Conservation (phyloP, 2,113 vertebrate species). For the Bubo blakistoni region DNA sequence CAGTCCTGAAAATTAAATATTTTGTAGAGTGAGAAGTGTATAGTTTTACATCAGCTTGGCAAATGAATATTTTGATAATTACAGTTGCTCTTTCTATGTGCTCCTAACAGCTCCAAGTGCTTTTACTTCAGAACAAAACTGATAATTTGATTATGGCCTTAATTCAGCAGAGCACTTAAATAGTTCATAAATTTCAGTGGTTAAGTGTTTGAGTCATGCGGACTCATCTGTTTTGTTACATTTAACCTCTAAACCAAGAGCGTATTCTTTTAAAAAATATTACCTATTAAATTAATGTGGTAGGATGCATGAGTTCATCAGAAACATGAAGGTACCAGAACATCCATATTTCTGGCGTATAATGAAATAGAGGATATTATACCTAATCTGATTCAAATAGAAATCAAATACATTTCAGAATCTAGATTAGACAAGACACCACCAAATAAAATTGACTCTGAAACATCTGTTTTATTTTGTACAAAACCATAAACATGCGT, state of each 20-base stretch:
- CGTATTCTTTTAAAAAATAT: not conserved
- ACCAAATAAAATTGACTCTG: not conserved
- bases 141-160: not conserved
- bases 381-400: not conserved
- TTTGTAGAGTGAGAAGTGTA: not conserved
- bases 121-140: not conserved
- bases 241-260: not conserved
- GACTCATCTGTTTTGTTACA: not conserved
- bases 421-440: not conserved
- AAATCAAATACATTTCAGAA: not conserved
- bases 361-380: not conserved
- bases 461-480: constrained; percentile 17
- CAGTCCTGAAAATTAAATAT: not conserved
- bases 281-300: not conserved
- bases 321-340: not conserved
- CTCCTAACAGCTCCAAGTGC: not conserved
- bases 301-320: not conserved
- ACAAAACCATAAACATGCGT: not conserved
- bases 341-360: not conserved
- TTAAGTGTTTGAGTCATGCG: not conserved
- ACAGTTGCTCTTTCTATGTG: not conserved
- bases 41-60: not conserved
- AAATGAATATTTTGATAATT: not conserved
- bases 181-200: not conserved
- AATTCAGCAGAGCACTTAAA: not conserved